A percentile compares a stretch with the other conserved stretches of the same genome.
These are phyloP conservation scores for Rhodeus uyekii DNA, from an alignment of 2,797 vertebrate genomes.

Conservation along the genomic window DNA sequence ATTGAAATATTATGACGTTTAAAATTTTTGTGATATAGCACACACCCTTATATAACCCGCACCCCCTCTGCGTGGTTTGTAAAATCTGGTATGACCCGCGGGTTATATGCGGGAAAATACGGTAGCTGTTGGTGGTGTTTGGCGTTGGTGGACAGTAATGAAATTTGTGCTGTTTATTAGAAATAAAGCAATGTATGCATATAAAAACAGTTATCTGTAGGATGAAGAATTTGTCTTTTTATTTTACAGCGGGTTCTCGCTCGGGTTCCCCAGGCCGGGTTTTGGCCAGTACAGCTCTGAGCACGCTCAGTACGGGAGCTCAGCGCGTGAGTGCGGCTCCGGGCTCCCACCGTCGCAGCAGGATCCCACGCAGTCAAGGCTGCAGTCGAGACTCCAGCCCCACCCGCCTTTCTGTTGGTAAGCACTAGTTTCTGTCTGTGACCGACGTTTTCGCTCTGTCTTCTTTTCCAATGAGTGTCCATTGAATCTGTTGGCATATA, in stretches of 20 bases:
- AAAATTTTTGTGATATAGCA: no score
- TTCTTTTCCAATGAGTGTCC: background rate
- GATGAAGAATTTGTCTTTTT: background rate
- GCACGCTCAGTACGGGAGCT: slow-evolving; percentile 88
- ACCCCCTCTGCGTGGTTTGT: no score
- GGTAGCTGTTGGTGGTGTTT: slow-evolving; percentile 6
- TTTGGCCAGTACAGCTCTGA: slow-evolving; percentile 89
- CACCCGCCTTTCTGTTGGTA: slow-evolving; percentile 93
- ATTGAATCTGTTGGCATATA: background rate
- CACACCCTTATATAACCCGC: no score
- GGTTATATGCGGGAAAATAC: no score
- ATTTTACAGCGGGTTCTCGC: slow-evolving; percentile 88
- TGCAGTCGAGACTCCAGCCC: slow-evolving; percentile 97
- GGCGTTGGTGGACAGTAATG: background rate
- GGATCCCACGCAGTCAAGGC: slow-evolving; percentile 96
- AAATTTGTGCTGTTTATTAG: slow-evolving; percentile 26
- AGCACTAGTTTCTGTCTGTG: slow-evolving; percentile 59
- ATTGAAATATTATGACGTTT: no score
- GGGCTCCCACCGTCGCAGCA: slow-evolving; percentile 86
- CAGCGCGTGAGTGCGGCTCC: slow-evolving; percentile 79
- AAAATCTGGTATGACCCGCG: no score
- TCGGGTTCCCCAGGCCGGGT: slow-evolving; percentile 96
- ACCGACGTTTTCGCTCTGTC: no score
- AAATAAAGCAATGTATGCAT: background rate
- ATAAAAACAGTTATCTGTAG: background rate